Conservation (phyloP, 1,140 invertebrate genomes). For the Pseudomyrmex pallidus region DNA sequence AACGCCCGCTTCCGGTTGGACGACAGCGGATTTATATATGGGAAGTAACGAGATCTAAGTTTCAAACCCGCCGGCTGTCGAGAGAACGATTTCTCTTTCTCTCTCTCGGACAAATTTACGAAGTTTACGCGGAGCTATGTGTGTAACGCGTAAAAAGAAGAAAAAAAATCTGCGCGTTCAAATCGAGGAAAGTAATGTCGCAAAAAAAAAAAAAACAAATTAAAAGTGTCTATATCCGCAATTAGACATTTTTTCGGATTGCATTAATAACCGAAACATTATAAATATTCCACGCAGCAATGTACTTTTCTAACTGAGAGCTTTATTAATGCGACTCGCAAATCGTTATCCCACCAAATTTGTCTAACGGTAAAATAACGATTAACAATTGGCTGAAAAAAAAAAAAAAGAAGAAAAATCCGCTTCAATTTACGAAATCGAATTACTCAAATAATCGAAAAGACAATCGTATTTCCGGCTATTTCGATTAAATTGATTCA, state of each 20-base stretch:
- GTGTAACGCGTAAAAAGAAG: not conserved
- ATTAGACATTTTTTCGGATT: no score
- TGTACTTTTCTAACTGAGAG: no score
- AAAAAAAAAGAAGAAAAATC: not conserved
- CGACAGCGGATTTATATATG: slow-evolving; percentile 2
- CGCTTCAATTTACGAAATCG: slow-evolving; percentile 29
- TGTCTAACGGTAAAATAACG: not conserved
- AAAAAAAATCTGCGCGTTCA: not conserved
- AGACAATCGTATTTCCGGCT: slow-evolving; percentile 40
- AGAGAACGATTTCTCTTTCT: not conserved
- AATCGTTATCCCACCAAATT: slow-evolving; percentile 2
- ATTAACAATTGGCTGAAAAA: no score
- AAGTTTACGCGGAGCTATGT: slow-evolving; percentile 4
- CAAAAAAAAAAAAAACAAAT: no score
- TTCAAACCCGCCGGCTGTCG: not conserved
- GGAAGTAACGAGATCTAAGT: slow-evolving; percentile 20
- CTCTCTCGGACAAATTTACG: not conserved
- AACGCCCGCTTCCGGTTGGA: not conserved
- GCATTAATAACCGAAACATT: no score
- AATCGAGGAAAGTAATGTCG: no score
- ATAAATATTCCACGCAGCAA: no score
- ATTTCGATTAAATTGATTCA: slow-evolving; percentile 57
- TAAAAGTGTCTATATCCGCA: no score
- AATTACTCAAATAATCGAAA: slow-evolving; percentile 55
- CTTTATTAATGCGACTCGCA: not conserved